Evolutionary conservation across 2,888 invertebrate genomes (phyloP), one percentile per base, ranked within the genome.

Genomic region (Leistus spinibarbis): DNA sequence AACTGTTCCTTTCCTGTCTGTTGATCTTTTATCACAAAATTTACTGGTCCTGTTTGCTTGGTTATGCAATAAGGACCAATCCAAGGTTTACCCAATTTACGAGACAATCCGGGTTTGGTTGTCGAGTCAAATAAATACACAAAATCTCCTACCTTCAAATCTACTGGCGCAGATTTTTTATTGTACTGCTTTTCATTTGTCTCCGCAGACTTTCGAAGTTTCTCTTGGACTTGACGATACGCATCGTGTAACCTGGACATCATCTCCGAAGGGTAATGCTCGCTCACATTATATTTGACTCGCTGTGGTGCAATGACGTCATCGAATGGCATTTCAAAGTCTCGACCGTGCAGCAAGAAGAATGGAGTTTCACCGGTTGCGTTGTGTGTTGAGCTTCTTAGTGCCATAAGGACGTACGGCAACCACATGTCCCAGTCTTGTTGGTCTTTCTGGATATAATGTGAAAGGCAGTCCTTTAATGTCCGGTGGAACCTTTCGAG

Each of bases 401-500:
- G n/a, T 5, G 65, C 65, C 27, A 65, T 65, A 7, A 65, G 40
- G 16, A 65, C 27, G 19, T 27, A 65, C 24, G 65, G 27, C 24
- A 65, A 16, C 24, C 27, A 65, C 7, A 16, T 3, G 16, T 65
- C 27, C 65, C 65, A 65, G 27, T 65, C 24, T n/a, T 10, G 10
- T 23, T 1, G 65, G n/a, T 23, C 23, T 65, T 65, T 40, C 16
- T n/a, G 13, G 5, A 65, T 22, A 27, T 65, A 65, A 16, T 65
- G 24, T n/a, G 65, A 65, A 2, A 83, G 40, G 65, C 78, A 78
- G 22, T 80, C 79, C 65, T 79, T 81, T 0, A 83, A 60, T 1
- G 78, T 77, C 56, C 81, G 66, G 54, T 83, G 82, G 54, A 79
- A 76, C 54, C 82, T 54, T 70, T 83, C 83, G 0, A 83, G 75